These are phyloP conservation scores for Magallana gigas DNA, from an alignment of 1,140 invertebrate species.

Conservation along the genomic window DNA sequence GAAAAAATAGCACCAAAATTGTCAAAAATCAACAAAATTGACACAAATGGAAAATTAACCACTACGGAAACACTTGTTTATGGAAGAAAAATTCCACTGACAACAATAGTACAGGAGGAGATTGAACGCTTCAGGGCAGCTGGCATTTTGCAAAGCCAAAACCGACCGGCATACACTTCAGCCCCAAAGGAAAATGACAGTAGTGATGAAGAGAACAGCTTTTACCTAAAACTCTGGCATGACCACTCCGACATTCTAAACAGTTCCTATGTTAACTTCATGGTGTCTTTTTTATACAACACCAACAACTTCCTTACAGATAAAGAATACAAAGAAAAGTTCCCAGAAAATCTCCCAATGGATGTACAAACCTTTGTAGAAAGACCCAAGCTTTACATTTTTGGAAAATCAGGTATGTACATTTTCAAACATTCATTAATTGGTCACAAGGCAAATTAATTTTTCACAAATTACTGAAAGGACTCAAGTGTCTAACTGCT, in stretches of 20 bases:
- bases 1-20: conserved; percentile 6
- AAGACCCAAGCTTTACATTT: conserved; percentile 39
- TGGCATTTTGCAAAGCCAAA: not conserved
- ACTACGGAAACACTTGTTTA: not conserved
- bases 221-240: conserved; percentile 42
- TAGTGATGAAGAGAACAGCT: conserved; percentile 1
- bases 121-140: not conserved
- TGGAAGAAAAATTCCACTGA: not conserved
- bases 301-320: conserved; percentile 25
- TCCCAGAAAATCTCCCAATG: not conserved
- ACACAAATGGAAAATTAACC: not conserved
- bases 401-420: conserved; percentile 40
- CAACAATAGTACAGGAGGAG: not conserved
- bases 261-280: conserved; percentile 38
- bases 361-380: conserved; percentile 42
- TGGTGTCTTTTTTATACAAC: conserved; percentile 34
- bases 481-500: not conserved
- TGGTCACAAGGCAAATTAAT: not conserved
- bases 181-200: not conserved
- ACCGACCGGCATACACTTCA: not conserved
- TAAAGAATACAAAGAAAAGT: conserved; percentile 9
- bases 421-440: not conserved
- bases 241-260: conserved; percentile 46
- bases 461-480: not conserved
- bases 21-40: not conserved